These are phyloP conservation scores for Pseudonaja textilis DNA, from an alignment of 2,113 vertebrate genomes.

Conservation along the genomic window DNA sequence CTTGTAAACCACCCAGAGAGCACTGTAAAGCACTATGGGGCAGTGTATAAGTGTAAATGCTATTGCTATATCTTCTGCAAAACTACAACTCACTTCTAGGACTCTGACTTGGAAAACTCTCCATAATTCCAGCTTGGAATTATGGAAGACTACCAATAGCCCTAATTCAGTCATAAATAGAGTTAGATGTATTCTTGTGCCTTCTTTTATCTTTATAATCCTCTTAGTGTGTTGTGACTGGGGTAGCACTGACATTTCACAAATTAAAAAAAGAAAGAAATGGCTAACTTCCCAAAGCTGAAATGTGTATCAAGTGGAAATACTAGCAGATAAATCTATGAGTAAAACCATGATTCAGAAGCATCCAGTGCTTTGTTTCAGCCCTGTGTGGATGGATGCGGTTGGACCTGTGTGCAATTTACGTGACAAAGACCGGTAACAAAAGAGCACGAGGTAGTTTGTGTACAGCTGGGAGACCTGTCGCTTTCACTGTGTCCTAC, in stretches of 20 bases:
- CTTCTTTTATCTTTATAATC: not conserved
- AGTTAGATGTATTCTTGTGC: not conserved
- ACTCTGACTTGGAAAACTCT: not conserved
- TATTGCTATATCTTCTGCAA: not conserved
- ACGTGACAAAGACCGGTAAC: not conserved
- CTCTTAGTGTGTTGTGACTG: not conserved
- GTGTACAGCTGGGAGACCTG: not conserved
- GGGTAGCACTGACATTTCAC: not conserved
- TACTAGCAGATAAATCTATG: not conserved
- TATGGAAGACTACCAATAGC: not conserved
- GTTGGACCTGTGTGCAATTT: not conserved
- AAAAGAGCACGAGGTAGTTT: not conserved
- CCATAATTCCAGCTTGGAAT: not conserved
- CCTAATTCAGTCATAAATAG: not conserved
- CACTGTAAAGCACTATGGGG: too few species aligned
- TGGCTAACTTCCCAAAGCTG: not conserved
- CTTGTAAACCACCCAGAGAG: not conserved
- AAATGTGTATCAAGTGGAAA: not conserved
- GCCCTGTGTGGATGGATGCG: not conserved
- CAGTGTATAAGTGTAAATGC: not conserved
- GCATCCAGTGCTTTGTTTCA: not conserved
- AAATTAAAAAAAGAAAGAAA: not conserved
- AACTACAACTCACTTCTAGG: not conserved
- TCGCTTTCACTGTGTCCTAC: not conserved
- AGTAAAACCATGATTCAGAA: not conserved